A percentile compares a stretch with the other conserved stretches of the same genome.
Evolutionary conservation across 2,113 vertebrate genomes (phyloP).

Genomic region (Leucoraja erinaceus): DNA sequence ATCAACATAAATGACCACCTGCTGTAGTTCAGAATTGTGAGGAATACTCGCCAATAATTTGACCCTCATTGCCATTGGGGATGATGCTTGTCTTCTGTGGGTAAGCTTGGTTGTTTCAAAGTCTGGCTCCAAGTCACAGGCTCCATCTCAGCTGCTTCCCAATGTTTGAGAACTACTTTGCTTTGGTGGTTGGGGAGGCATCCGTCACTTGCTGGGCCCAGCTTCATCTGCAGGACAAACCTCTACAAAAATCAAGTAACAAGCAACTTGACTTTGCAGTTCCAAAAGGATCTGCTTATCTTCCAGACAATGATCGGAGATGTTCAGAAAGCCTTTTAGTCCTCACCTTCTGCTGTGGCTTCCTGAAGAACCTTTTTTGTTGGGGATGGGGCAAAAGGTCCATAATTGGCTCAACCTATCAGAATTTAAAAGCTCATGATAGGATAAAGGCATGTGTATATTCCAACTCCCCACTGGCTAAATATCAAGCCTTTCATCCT

Average conservation of each 20-base stretch:
- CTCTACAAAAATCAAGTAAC: no score
- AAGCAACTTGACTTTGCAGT: background rate
- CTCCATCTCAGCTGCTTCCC: background rate
- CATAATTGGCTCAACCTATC: background rate
- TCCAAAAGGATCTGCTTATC: background rate
- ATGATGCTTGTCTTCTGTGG: background rate
- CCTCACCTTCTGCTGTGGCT: background rate
- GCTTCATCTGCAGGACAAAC: no score
- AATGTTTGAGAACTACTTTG: background rate
- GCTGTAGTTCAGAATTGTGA: background rate
- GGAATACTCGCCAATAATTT: background rate
- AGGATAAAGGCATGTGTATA: background rate
- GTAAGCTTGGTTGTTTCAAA: no score
- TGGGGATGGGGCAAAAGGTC: background rate
- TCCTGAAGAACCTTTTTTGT: background rate
- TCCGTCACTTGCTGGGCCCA: background rate
- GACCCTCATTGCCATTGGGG: background rate
- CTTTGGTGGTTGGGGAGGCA: background rate
- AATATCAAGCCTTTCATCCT: background rate
- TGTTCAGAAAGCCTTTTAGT: background rate
- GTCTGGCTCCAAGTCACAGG: background rate
- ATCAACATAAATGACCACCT: background rate
- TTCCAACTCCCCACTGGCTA: background rate
- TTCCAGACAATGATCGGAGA: background rate
- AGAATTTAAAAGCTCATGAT: background rate